Evolutionary conservation across 2,113 vertebrate genomes (phyloP).

Genomic region (Gymnogyps californianus): DNA sequence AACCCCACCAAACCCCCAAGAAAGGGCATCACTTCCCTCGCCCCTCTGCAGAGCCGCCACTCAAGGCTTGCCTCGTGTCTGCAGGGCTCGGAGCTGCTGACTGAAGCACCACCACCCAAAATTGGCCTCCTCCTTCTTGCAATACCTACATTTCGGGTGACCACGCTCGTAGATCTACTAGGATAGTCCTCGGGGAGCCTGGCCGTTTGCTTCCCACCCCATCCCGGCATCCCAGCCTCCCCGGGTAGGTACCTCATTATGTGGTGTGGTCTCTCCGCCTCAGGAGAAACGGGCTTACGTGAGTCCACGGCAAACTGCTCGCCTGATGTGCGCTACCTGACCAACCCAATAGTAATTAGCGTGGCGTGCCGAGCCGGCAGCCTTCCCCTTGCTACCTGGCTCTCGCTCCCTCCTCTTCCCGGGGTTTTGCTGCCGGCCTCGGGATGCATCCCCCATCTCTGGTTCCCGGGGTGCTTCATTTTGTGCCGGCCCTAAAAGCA

Average conservation of each 20-base stretch:
- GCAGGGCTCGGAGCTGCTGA: background rate
- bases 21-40: accelerated
- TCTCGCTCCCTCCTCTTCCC: background rate
- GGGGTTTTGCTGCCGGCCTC: background rate
- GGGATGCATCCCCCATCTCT: background rate
- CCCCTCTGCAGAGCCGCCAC: background rate
- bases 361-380: background rate
- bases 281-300: background rate
- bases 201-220: background rate
- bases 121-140: background rate
- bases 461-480: background rate
- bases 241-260: accelerated
- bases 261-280: background rate
- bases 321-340: background rate
- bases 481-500: background rate
- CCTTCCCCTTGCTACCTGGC: no score
- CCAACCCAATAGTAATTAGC: no score
- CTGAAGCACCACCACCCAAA: background rate
- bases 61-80: accelerated
- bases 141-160: accelerated
- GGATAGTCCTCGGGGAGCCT: background rate
- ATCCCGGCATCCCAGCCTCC: background rate
- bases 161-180: accelerated
- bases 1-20: no score
- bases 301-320: background rate